These are phyloP conservation scores for Achatina immaculata DNA, from an alignment of 1,140 invertebrate genomes.

Conservation along the genomic window DNA sequence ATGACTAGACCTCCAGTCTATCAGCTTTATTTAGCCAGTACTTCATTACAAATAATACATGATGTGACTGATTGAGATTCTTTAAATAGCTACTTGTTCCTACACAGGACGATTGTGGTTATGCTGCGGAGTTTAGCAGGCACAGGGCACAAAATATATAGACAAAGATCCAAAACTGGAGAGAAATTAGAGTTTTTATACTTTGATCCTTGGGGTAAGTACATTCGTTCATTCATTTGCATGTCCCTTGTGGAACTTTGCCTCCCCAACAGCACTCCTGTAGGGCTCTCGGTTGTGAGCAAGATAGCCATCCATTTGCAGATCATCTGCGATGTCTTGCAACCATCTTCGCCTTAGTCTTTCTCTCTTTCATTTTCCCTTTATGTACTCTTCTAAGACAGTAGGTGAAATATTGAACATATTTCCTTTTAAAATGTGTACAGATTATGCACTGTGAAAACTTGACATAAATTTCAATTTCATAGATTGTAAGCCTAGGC, in stretches of 20 bases:
- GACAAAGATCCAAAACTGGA: slow-evolving; percentile 79
- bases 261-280: too few species aligned
- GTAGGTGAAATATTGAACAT: neutral
- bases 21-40: neutral
- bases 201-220: slow-evolving; percentile 85
- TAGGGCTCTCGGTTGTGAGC: too few species aligned
- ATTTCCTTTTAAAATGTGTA: neutral
- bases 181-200: slow-evolving; percentile 83
- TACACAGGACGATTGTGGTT: slow-evolving; percentile 78
- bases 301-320: too few species aligned
- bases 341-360: too few species aligned
- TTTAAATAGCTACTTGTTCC: too few species aligned
- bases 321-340: too few species aligned
- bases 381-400: too few species aligned
- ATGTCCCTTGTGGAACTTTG: too few species aligned
- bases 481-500: slow-evolving; percentile 16
- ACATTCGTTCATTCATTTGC: too few species aligned
- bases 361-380: too few species aligned
- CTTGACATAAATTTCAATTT: neutral
- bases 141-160: slow-evolving; percentile 79
- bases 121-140: slow-evolving; percentile 81
- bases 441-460: neutral
- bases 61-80: neutral
- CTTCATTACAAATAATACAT: neutral
- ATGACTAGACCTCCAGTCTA: too few species aligned